A percentile compares a stretch with the other conserved stretches of the same genome.
Evolutionary conservation across 2,797 vertebrate species (phyloP).

Genomic region (Rhadinocentrus ornatus): DNA sequence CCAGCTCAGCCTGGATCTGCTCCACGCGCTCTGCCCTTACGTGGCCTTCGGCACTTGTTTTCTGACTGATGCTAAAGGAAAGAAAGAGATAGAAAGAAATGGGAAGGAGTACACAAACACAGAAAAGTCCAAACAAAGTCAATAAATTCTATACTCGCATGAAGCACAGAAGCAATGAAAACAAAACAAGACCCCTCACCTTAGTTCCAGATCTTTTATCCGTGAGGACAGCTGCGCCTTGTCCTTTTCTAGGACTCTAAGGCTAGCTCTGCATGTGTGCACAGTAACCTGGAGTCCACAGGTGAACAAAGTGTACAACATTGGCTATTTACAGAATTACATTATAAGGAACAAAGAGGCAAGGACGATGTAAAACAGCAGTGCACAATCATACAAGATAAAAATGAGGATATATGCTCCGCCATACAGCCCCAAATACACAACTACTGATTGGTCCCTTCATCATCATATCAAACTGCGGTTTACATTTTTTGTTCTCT

Average conservation of each 20-base stretch:
- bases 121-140: background rate
- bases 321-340: background rate
- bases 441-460: background rate
- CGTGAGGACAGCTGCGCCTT: slow-evolving; percentile 86
- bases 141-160: background rate
- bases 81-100: background rate
- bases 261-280: slow-evolving; percentile 79
- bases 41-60: slow-evolving; percentile 84
- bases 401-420: background rate
- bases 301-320: background rate
- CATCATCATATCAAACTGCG: too few relatives aligned
- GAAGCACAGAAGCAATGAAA: background rate
- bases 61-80: slow-evolving; percentile 83
- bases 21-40: slow-evolving; percentile 80
- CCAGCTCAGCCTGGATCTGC: slow-evolving; percentile 79
- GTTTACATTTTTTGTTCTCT: too few relatives aligned
- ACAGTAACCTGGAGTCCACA: slow-evolving; percentile 61
- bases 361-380: background rate
- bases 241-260: slow-evolving; percentile 89
- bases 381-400: background rate
- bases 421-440: background rate
- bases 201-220: slow-evolving; percentile 88
- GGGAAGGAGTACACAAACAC: background rate
- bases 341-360: background rate
- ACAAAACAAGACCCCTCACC: slow-evolving; percentile 71